These are phyloP conservation scores for Romanomermis culicivorax DNA, from an alignment of 2,888 invertebrate genomes.

Conservation along the genomic window DNA sequence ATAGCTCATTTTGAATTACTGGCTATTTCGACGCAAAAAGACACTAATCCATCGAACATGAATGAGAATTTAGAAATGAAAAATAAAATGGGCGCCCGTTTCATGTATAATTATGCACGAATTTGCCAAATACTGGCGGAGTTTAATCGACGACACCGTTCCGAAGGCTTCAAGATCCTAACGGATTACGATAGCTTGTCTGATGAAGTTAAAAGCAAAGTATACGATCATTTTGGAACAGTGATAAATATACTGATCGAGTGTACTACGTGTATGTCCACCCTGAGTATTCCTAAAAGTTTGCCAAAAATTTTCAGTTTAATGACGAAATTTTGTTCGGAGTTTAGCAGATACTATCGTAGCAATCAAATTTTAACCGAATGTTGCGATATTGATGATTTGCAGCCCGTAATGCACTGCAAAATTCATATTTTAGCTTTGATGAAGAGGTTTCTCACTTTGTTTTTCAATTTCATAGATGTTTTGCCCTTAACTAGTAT, in stretches of 20 bases:
- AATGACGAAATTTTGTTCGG: neutral
- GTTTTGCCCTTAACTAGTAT: too few relatives aligned
- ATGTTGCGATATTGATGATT: neutral
- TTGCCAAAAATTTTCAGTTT: neutral
- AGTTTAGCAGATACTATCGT: neutral
- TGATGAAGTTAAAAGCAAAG: neutral
- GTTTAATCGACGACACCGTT: neutral
- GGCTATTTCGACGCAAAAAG: neutral
- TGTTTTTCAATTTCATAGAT: too few relatives aligned
- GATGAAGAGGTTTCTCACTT: too few relatives aligned
- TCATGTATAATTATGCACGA: conserved; percentile 2
- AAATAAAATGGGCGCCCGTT: neutral
- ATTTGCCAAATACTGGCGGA: neutral
- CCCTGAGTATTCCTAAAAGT: neutral
- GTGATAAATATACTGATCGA: neutral
- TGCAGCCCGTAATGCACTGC: neutral
- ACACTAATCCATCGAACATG: neutral
- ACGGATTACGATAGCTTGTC: neutral
- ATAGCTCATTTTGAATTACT: neutral
- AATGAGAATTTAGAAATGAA: neutral
- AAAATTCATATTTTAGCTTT: neutral
- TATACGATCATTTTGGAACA: neutral
- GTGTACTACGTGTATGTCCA: neutral
- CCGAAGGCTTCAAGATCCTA: neutral
- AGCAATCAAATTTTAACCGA: neutral